Evolutionary conservation across 2,888 invertebrate species (phyloP).

Genomic region (Neocrepidodera transversa): DNA sequence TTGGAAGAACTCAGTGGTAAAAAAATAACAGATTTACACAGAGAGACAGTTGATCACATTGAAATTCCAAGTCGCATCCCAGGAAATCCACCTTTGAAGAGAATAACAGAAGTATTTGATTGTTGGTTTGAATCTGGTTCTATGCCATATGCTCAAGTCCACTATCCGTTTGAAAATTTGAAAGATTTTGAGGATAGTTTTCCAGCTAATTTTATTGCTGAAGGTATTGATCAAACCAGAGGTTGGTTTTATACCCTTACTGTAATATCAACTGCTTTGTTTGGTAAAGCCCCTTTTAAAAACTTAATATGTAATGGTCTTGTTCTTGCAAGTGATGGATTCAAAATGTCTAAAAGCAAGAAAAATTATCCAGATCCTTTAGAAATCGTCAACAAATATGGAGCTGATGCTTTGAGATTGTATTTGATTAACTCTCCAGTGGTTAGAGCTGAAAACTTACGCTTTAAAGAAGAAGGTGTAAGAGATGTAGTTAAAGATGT

Average conservation of each 20-base stretch:
- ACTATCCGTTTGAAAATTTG: conserved; percentile 94
- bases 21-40: conserved; percentile 88
- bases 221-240: conserved; percentile 96
- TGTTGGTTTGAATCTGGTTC: conserved; percentile 99
- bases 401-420: conserved; percentile 94
- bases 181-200: conserved; percentile 90
- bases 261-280: conserved; percentile 94
- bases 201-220: conserved; percentile 99
- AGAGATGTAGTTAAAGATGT: conserved; percentile 96
- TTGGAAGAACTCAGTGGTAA: conserved; percentile 82
- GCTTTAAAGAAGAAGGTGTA: conserved; percentile 98
- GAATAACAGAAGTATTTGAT: conserved; percentile 96
- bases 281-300: conserved; percentile 96
- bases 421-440: conserved; percentile 98
- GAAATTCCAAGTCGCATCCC: conserved; percentile 88
- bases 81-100: conserved; percentile 76
- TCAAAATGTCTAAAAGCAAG: conserved; percentile 99
- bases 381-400: conserved; percentile 88
- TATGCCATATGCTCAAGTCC: conserved; percentile 97
- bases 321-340: conserved; percentile 95
- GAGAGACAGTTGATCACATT: conserved; percentile 92
- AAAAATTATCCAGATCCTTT: conserved; percentile 99
- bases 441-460: conserved; percentile 93
- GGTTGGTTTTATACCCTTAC: conserved; percentile 99
- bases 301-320: conserved; percentile 97